phyloP scores from a whole-genome alignment of 2,797 vertebrate genomes.

The Notamacropus eugenii region DNA sequence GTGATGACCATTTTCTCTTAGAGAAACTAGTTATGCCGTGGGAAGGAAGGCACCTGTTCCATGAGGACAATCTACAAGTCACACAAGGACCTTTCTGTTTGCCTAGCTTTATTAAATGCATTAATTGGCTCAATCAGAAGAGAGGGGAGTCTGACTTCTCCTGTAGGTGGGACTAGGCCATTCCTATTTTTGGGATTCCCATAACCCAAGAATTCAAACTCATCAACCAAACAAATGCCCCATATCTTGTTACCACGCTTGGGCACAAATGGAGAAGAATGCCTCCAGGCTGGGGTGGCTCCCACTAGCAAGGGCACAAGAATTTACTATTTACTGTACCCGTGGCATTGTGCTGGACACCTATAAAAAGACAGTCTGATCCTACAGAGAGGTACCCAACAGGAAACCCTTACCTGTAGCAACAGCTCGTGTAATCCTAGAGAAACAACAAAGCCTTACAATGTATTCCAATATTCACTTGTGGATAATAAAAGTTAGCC shows the following conservation, averaged over 20 bases:
- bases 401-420: not conserved
- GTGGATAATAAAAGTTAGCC: constrained; percentile 1
- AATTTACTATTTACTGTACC: not conserved
- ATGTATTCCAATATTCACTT: not conserved
- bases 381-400: not conserved
- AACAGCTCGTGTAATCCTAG: not conserved
- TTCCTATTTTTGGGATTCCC: not conserved
- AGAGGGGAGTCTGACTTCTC: not conserved
- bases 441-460: not conserved
- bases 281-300: not conserved
- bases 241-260: not conserved
- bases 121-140: not conserved
- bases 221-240: not conserved
- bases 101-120: not conserved
- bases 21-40: not conserved
- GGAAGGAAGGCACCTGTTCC: not conserved
- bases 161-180: not conserved
- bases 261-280: not conserved
- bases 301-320: not conserved
- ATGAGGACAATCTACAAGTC: not conserved
- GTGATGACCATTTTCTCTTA: not conserved
- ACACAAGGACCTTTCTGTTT: not conserved
- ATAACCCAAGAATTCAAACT: not conserved
- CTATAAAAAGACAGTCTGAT: not conserved
- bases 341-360: not conserved